Percentiles rank a stretch among this genome's conserved stretches.
Conservation (phyloP, 2,797 vertebrate genomes). For the Mormyrops boulengeri region DNA sequence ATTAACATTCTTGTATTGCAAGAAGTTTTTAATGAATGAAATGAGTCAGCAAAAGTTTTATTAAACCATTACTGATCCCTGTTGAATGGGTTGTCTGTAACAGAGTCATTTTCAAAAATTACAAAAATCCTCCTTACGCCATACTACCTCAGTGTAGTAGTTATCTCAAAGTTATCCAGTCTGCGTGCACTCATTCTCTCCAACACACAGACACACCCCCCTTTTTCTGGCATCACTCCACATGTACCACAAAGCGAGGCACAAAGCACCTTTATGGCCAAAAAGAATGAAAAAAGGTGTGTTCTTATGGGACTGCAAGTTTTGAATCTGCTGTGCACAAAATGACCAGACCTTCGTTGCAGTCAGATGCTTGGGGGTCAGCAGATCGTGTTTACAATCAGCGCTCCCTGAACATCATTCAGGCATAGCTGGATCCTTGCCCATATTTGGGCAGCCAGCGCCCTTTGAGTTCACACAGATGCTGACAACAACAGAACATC, state of each 20-base stretch:
- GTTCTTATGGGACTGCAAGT: conserved; percentile 47
- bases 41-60: neutral
- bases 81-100: neutral
- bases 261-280: conserved; percentile 36
- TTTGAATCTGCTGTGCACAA: conserved; percentile 41
- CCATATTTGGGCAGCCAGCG: neutral
- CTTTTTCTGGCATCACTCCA: conserved; percentile 20
- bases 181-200: neutral
- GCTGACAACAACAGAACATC: neutral
- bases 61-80: neutral
- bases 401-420: conserved; percentile 49
- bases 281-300: conserved; percentile 36
- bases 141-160: neutral
- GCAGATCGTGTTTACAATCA: conserved; percentile 39
- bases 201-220: conserved; percentile 18
- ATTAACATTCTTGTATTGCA: neutral
- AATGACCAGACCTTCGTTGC: conserved; percentile 34
- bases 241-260: conserved; percentile 19
- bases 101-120: neutral
- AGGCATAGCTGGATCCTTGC: conserved; percentile 35
- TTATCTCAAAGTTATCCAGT: neutral
- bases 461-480: neutral
- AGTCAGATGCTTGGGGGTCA: conserved; percentile 35
- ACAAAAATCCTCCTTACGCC: neutral
- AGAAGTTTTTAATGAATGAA: neutral